phyloP scores from a whole-genome alignment of 2,797 vertebrate species.

The Esox lucius region DNA sequence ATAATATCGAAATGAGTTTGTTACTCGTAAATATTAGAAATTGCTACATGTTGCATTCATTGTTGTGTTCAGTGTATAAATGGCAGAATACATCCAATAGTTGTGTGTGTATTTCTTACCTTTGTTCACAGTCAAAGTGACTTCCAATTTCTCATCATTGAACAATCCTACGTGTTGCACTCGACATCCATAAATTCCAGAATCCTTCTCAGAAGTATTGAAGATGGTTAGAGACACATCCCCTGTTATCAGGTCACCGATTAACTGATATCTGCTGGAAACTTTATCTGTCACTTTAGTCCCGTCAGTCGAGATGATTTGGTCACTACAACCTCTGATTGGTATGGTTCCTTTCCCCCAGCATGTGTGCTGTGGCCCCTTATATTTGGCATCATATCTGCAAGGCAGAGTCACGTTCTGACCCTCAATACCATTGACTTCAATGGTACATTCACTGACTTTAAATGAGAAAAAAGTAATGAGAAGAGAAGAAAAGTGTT shows the following conservation, averaged over 20 bases:
- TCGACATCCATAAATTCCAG: conserved; percentile 81
- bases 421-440: conserved; percentile 50
- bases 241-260: conserved; percentile 61
- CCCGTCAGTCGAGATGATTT: conserved; percentile 69
- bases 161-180: conserved; percentile 64
- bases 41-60: too few species aligned
- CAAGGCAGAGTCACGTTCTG: conserved; percentile 71
- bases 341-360: conserved; percentile 75
- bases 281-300: conserved; percentile 17
- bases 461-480: conserved; percentile 19
- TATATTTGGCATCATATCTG: conserved; percentile 31
- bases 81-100: too few species aligned
- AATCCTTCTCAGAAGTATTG: conserved; percentile 55
- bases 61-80: too few species aligned
- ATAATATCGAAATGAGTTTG: too few species aligned
- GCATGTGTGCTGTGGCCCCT: conserved; percentile 54
- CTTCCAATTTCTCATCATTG: conserved; percentile 66
- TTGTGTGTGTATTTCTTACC: conserved; percentile 57
- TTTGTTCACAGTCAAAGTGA: conserved; percentile 51
- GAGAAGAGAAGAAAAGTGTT: not conserved
- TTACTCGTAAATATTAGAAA: too few species aligned
- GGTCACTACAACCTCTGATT: not conserved
- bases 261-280: conserved; percentile 67
- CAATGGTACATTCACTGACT: conserved; percentile 27
- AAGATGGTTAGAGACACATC: conserved; percentile 79